Base-by-base conservation (phyloP, 2,797 vertebrate species). In the Cuniculus paca region DNA sequence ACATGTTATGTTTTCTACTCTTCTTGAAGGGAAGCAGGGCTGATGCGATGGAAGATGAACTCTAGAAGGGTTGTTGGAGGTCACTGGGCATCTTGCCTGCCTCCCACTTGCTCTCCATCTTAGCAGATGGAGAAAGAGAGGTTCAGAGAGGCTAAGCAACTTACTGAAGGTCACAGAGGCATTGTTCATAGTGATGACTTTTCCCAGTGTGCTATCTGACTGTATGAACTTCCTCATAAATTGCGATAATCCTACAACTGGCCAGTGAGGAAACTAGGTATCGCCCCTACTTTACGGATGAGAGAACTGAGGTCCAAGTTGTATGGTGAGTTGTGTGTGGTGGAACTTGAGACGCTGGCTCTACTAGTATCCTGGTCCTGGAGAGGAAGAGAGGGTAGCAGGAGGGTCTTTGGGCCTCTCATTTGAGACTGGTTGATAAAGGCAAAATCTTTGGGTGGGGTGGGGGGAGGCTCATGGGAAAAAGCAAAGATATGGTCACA, bases 161-260 rank as follows among this genome's bases (percentile, higher is more conserved):
- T 50, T 82, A 24, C 12, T 39, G 48, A 56, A 61, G 60, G 68
- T 94, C 84, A 81, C 81, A 86, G 68, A 74, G 81, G 13, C 52
- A 39, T 83, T 45, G 36, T 79, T 92, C 14, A 24, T 17, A 52
- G n/a, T 0, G 28, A 42, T 11, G 48, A 52, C 36, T 85, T 65
- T 68, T 39, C 42, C 68, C 63, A 31, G 39, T n/a, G 26, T 58
- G 28, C 4, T 28, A 14, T 72, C 70, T 36, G 42, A 83, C 11
- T 11, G n/a, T n/a, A 60, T 63, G 61, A 77, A 48, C 17, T 50
- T 92, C 70, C 39, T 78, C 11, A 11, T 22, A 24, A 34, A 11
- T 81, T 56, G 24, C 42, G 26, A 39, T 10, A 58, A 58, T 65
- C 80, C 65, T 28, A 39, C 22, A 24, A 61, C 8, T 39, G 54